Base-by-base conservation (phyloP, 2,113 vertebrate genomes). In the Glaucidium brasilianum region DNA sequence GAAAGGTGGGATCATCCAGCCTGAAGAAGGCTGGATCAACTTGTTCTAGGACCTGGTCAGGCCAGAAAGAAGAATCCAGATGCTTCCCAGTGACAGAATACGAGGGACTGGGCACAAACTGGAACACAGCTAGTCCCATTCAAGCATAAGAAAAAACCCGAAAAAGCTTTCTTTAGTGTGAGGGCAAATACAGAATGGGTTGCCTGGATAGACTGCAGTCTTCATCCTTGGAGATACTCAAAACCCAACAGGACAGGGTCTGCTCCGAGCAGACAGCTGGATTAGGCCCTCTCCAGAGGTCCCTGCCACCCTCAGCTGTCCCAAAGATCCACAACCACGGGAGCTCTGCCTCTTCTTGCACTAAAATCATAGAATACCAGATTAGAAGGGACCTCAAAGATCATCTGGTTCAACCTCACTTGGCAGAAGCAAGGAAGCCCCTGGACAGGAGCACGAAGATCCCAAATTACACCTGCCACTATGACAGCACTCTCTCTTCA, bases 131-230 rank as follows among this genome's bases (percentile, higher is more conserved):
- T 60, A 68, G 72, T 39, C 25, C 34, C 4, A 1, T 12, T 45
- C 22, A 32, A 52, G 45, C 16, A 4, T 4, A 39, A 58, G 5
- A 9, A 19, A 47, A 37, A 8, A 0, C 12, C 6, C 43, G 8
- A 11, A 30, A 29, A 39, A 45, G 32, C 18, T 29, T 78, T 29
- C 37, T 29, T 62, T 29, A 45, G 15, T 2, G 4, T 4, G 8
- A 55, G 29, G 15, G 6, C 12, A 10, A 79, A 34, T 12, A 25
- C 2, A 0, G 34, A 88, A 29, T 6, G 45, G n/a, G 27, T 2
- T 58, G 9, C 43, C 26, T 1, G 0, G 18, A 29, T 7, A 27
- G n/a, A 19, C 0, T 19, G 6, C 0, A 0, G 43, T n/a, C 37
- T 29, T 30, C 30, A 50, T 16, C 35, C 74, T 37, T 14, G 26